Conservation (phyloP, 2,797 vertebrate genomes). For the Enteromius unitaeniatus region DNA sequence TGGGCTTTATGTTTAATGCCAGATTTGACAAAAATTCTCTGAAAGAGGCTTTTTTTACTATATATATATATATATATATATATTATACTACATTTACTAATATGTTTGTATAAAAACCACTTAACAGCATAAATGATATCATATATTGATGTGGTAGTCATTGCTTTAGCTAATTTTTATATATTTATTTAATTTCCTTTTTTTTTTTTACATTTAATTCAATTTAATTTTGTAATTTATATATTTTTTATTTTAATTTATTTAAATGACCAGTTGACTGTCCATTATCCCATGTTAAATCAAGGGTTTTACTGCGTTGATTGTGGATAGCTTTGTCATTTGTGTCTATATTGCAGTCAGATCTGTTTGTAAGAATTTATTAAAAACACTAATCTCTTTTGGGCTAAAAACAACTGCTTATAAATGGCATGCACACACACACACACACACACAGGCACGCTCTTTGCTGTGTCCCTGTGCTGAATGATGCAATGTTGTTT, state of each 20-base stretch:
- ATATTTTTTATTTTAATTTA: not conserved
- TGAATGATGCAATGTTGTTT: slow-evolving; percentile 44
- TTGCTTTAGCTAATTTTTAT: not conserved
- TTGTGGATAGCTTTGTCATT: slow-evolving; percentile 5
- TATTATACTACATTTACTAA: not conserved
- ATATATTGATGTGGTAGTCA: not conserved
- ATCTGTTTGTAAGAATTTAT: not conserved
- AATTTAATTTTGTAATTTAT: not conserved
- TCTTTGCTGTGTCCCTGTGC: slow-evolving; percentile 24
- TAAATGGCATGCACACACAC: not conserved
- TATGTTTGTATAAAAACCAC: not conserved
- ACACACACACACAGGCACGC: not conserved
- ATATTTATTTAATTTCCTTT: not conserved
- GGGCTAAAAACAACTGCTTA: slow-evolving; percentile 6
- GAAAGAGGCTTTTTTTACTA: not conserved
- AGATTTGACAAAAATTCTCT: not conserved
- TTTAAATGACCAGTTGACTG: not conserved
- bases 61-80: too few relatives aligned
- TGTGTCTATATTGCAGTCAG: not conserved
- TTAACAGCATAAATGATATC: not conserved
- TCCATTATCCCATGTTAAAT: slow-evolving; percentile 1
- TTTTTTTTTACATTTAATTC: not conserved
- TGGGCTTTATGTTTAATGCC: not conserved
- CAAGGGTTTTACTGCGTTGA: slow-evolving; percentile 33
- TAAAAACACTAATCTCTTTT: not conserved